Evolutionary conservation across 2,113 vertebrate species (phyloP), one percentile per base, ranked within the genome.

Genomic region (Rafetus swinhoei): DNA sequence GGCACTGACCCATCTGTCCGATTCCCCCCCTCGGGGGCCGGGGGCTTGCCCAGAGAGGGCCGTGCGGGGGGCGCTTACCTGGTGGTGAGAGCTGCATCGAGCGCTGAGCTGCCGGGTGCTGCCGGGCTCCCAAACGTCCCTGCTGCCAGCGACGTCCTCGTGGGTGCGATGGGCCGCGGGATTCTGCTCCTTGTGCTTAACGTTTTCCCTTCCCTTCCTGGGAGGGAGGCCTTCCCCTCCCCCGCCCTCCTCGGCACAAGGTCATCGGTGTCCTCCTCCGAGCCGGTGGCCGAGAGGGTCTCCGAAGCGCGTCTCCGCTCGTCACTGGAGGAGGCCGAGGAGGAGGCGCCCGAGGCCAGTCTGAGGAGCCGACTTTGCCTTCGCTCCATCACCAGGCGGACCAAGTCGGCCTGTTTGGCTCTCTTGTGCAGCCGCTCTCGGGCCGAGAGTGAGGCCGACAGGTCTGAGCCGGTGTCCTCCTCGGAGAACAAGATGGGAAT

Each of bases 401-500:
- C 99, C 96, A 99, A 95, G 95, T 99, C 99, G 10, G 98, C 98
- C 57, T 98, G 98, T 39, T 96, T 97, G 32, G 96, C 92, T 56
- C 98, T 97, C 97, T 98, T 99, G 94, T 97, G 97, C 85, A 98
- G 97, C 86, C 98, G 96, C 79, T 98, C 98, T 95, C 97, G 98
- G 97, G 97, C 97, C 2, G 98, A 95, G 95, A 98, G 6, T 0
- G 98, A 98, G 56, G 98, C 98, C 0, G 99, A 99, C 88, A 97
- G 98, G 50, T 99, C 99, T 0, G 98, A 98, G 53, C 98, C 98
- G 0, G 98, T 98, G 85, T 99, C 98, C 88, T 99, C 99, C 92
- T 99, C 99, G 0, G 99, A 98, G 79, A 99, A 95, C 81, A 99
- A 97, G 25, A 99, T 94, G 2, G 99, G 99, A 83, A 99, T 99